A percentile compares a stretch with the other conserved stretches of the same genome.
Evolutionary conservation across 2,888 invertebrate genomes (phyloP).

Genomic region (Homarus gammarus): DNA sequence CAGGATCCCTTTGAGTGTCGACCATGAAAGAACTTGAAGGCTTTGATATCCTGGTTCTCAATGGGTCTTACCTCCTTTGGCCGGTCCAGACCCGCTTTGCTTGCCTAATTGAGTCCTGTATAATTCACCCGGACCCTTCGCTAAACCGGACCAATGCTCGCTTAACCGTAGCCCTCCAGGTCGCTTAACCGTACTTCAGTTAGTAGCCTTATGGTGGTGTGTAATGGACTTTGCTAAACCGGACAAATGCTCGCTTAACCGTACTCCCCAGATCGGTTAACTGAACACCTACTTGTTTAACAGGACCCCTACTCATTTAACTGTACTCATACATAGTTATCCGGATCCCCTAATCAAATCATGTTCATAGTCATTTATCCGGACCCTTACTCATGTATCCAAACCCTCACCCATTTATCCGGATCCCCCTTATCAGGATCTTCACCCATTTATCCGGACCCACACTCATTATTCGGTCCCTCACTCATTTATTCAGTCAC

Average conservation of each 20-base stretch:
- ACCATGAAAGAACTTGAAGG: neutral
- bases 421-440: too few relatives aligned
- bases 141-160: slow-evolving; percentile 17
- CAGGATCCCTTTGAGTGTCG: neutral
- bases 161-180: neutral
- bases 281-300: neutral
- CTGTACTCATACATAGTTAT: too few relatives aligned
- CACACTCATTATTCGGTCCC: too few relatives aligned
- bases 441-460: too few relatives aligned
- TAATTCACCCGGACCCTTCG: slow-evolving; percentile 43
- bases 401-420: too few relatives aligned
- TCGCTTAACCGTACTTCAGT: neutral
- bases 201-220: too few relatives aligned
- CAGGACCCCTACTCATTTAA: too few relatives aligned
- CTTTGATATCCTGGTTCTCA: slow-evolving; percentile 6
- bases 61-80: slow-evolving; percentile 9
- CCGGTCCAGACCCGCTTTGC: slow-evolving; percentile 45
- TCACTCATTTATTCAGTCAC: too few relatives aligned
- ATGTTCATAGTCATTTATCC: too few relatives aligned
- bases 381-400: too few relatives aligned
- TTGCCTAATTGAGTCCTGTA: slow-evolving; percentile 65
- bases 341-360: too few relatives aligned
- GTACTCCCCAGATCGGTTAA: neutral
- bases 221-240: neutral
- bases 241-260: neutral